These are phyloP conservation scores for Ctenopoma kingsleyae DNA, from an alignment of 2,797 vertebrate species.

Conservation along the genomic window DNA sequence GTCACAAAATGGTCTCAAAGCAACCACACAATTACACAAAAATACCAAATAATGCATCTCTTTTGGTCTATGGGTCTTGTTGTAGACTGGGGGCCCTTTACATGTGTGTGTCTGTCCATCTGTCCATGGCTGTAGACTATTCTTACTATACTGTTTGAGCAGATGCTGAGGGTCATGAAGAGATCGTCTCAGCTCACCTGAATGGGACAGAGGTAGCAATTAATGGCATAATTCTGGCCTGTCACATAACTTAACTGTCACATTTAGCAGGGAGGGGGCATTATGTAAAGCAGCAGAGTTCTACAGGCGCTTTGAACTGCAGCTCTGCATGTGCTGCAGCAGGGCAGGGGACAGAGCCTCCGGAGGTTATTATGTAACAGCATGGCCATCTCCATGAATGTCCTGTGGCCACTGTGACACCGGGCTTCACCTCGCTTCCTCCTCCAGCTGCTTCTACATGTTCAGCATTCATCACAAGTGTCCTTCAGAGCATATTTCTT, in stretches of 20 bases:
- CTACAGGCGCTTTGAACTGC: conserved; percentile 28
- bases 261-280: conserved; percentile 18
- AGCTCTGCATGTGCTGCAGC: conserved; percentile 41
- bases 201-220: conserved; percentile 40
- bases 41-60: no score
- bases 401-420: conserved; percentile 53
- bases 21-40: no score
- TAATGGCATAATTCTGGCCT: conserved; percentile 22
- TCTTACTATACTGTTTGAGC: conserved; percentile 8
- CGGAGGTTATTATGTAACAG: conserved; percentile 65
- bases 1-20: no score
- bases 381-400: conserved; percentile 47
- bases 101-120: not conserved
- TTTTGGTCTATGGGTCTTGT: no score
- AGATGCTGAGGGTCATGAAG: conserved; percentile 44
- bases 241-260: conserved; percentile 14
- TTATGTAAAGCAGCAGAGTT: conserved; percentile 49
- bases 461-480: conserved; percentile 2
- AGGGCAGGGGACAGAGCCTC: conserved; percentile 43
- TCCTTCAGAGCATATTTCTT: conserved; percentile 17
- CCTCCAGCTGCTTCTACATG: not conserved
- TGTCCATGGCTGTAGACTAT: conserved; percentile 7
- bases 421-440: conserved; percentile 16
- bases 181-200: conserved; percentile 28
- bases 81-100: no score